Conservation (phyloP, 2,797 vertebrate species). For the Salmo trutta region DNA sequence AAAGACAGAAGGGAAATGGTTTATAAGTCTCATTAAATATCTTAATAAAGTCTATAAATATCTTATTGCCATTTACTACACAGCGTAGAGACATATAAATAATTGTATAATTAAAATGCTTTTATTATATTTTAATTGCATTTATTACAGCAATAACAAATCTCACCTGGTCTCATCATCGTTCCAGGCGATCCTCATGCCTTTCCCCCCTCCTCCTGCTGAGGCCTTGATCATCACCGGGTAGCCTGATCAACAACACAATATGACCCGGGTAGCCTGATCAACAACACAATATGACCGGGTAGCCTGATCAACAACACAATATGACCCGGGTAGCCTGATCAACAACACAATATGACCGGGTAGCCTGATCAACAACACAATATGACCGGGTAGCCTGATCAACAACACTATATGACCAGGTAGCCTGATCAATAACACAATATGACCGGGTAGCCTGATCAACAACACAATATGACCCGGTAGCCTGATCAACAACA, state of each 20-base stretch:
- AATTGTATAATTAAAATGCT: too few relatives aligned
- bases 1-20: not conserved
- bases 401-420: too few relatives aligned
- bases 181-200: slow-evolving; percentile 94
- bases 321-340: too few relatives aligned
- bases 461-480: slow-evolving; percentile 55
- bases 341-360: too few relatives aligned
- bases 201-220: slow-evolving; percentile 91
- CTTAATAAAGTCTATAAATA: not conserved
- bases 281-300: too few relatives aligned
- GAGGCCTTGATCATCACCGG: slow-evolving; percentile 99
- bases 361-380: too few relatives aligned
- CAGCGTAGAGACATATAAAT: too few relatives aligned
- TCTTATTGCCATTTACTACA: not conserved
- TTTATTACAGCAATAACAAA: not conserved
- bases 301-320: too few relatives aligned
- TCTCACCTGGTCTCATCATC: slow-evolving; percentile 94
- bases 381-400: not conserved
- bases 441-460: not conserved
- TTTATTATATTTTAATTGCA: too few relatives aligned
- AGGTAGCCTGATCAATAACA: slow-evolving; percentile 84
- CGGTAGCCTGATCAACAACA: slow-evolving; percentile 84
- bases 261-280: too few relatives aligned
- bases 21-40: not conserved
- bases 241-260: slow-evolving; percentile 81